Evolutionary conservation across 1,140 invertebrate species (phyloP).

Genomic region (Lordiphosa mommai): DNA sequence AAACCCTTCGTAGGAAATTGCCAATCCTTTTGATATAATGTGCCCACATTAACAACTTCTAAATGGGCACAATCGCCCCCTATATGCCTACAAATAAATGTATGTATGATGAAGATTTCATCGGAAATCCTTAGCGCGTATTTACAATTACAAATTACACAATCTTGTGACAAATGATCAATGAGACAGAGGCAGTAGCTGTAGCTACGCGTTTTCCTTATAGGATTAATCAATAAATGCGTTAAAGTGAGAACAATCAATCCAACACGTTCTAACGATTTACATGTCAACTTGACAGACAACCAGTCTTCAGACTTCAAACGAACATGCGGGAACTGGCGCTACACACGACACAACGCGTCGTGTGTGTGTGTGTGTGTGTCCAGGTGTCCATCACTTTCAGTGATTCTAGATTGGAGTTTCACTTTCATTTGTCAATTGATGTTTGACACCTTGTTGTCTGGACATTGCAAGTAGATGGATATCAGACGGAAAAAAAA

Average conservation of each 20-base stretch:
- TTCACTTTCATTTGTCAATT: slow-evolving; percentile 75
- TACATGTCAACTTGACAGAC: slow-evolving; percentile 73
- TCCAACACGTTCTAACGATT: slow-evolving; percentile 72
- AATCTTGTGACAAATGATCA: slow-evolving; percentile 60
- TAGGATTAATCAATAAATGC: slow-evolving; percentile 26
- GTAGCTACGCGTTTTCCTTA: not conserved
- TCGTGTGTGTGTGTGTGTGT: slow-evolving; percentile 51
- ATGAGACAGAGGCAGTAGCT: slow-evolving; percentile 2
- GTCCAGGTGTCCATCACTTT: slow-evolving; percentile 55
- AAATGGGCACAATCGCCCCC: slow-evolving; percentile 17
- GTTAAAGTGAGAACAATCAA: slow-evolving; percentile 65
- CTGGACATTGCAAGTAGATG: slow-evolving; percentile 39
- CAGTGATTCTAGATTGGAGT: slow-evolving; percentile 9
- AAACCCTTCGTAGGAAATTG: slow-evolving; percentile 52
- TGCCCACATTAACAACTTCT: slow-evolving; percentile 66
- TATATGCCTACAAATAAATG: slow-evolving; percentile 31
- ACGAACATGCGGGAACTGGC: slow-evolving; percentile 20
- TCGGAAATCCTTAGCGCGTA: slow-evolving; percentile 30
- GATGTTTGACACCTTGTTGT: slow-evolving; percentile 67
- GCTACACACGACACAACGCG: slow-evolving; percentile 23
- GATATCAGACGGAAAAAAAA: slow-evolving; percentile 20
- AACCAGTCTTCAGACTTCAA: slow-evolving; percentile 4
- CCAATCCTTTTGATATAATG: slow-evolving; percentile 70
- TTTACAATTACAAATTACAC: slow-evolving; percentile 68
- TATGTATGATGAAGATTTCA: slow-evolving; percentile 62